Percentiles rank a stretch among this genome's conserved stretches.
These are phyloP conservation scores for Neoniphon sammara DNA, from an alignment of 2,797 vertebrate species.

Conservation along the genomic window DNA sequence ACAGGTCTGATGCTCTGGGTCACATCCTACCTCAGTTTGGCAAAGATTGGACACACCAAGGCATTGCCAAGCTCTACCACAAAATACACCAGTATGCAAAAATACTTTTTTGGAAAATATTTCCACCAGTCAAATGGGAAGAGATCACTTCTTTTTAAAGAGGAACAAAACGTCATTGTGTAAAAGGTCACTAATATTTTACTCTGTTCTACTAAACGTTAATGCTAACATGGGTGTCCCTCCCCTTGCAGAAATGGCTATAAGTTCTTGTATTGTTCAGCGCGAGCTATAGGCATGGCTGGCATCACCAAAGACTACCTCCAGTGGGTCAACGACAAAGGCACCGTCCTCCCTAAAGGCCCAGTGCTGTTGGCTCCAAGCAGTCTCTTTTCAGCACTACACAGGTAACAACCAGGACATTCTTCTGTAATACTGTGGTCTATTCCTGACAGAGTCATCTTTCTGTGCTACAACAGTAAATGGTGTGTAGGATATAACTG, in stretches of 20 bases:
- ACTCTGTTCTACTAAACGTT: not conserved
- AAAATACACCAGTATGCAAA: conserved; percentile 93
- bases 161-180: too few species aligned
- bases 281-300: conserved; percentile 93
- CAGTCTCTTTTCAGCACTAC: conserved; percentile 95
- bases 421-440: not conserved
- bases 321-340: conserved; percentile 90
- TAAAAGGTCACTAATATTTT: too few species aligned
- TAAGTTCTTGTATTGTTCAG: conserved; percentile 97
- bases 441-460: not conserved
- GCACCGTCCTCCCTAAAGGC: conserved; percentile 91
- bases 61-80: conserved; percentile 94
- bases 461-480: not conserved
- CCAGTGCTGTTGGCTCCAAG: conserved; percentile 94
- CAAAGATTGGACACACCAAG: conserved; percentile 97
- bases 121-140: not conserved
- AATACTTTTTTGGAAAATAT: not conserved
- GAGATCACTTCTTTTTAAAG: too few species aligned
- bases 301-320: conserved; percentile 94
- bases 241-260: conserved; percentile 90
- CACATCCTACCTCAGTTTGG: conserved; percentile 95
- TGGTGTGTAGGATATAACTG: not conserved
- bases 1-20: conserved; percentile 95
- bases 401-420: conserved; percentile 86
- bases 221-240: not conserved